Conservation (phyloP, 2,888 invertebrate species). For the Ophion ellenae region DNA sequence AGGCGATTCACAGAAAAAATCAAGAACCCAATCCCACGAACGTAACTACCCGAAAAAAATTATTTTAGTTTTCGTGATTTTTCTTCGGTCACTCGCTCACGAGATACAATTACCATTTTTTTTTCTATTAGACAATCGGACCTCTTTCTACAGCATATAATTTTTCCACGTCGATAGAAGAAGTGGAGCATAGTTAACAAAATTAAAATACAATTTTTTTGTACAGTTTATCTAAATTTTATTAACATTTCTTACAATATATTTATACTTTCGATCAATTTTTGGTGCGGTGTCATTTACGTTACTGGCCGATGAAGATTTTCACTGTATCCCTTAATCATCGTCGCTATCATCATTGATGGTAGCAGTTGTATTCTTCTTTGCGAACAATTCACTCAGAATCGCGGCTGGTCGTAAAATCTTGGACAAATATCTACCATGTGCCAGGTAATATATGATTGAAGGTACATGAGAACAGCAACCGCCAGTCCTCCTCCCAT, state of each 20-base stretch:
- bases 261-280: conserved; percentile 7
- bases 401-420: conserved; percentile 53
- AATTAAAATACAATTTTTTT: conserved; percentile 20
- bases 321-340: conserved; percentile 6
- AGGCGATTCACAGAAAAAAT: conserved; percentile 37
- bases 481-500: conserved; percentile 50
- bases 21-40: conserved; percentile 27
- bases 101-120: conserved; percentile 21
- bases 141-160: conserved; percentile 33
- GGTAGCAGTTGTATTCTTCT: conserved; percentile 12
- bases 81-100: conserved; percentile 25
- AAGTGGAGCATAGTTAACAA: conserved; percentile 40
- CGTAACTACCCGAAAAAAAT: conserved; percentile 28
- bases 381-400: conserved; percentile 28
- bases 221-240: conserved; percentile 22
- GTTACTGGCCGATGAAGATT: conserved; percentile 12
- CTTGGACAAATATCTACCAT: conserved; percentile 50
- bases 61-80: conserved; percentile 23
- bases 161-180: conserved; percentile 46
- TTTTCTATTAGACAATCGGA: conserved; percentile 8
- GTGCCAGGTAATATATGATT: conserved; percentile 53
- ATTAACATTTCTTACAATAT: conserved; percentile 11
- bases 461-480: conserved; percentile 46
- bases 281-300: conserved; percentile 5
- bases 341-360: conserved; percentile 28